These are phyloP conservation scores for Clanis bilineata DNA, from an alignment of 2,888 invertebrate species.

Conservation along the genomic window DNA sequence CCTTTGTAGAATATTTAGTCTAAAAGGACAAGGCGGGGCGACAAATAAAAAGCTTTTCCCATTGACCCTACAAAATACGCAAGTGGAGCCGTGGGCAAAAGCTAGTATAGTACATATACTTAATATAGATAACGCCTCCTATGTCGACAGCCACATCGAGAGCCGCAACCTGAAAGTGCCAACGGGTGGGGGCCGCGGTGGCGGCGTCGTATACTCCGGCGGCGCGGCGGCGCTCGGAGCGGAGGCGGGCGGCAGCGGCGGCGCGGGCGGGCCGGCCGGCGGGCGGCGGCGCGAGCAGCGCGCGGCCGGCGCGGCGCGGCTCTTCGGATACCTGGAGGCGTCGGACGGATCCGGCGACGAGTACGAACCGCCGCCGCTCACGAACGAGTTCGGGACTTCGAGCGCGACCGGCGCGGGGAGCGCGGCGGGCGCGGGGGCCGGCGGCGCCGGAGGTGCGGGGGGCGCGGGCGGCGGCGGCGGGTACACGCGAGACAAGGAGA, in stretches of 20 bases:
- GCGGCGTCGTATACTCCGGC: constrained; percentile 35
- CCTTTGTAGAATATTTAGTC: no score
- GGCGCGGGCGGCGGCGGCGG: constrained; percentile 26
- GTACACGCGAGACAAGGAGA: constrained; percentile 68
- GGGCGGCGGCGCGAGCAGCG: constrained; percentile 47
- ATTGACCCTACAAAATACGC: no score
- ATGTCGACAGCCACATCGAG: constrained; percentile 82
- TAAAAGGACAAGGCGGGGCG: no score
- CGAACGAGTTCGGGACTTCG: constrained; percentile 40
- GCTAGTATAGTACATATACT: no score
- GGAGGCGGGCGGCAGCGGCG: constrained; percentile 23
- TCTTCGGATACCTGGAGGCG: constrained; percentile 89
- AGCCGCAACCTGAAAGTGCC: constrained; percentile 83
- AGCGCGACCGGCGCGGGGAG: constrained; percentile 25
- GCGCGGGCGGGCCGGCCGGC: constrained; percentile 26
- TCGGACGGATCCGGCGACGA: constrained; percentile 86
- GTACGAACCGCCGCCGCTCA: constrained; percentile 59
- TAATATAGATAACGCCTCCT: background rate
- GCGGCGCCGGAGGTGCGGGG: constrained; percentile 25
- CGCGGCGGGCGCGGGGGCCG: constrained; percentile 26
- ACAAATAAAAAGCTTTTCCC: no score
- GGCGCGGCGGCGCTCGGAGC: constrained; percentile 31
- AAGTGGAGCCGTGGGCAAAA: no score
- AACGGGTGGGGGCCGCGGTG: constrained; percentile 61
- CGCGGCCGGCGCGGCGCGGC: constrained; percentile 83